Evolutionary conservation across 2,797 vertebrate species (phyloP).

Genomic region (Urophycis tenuis): DNA sequence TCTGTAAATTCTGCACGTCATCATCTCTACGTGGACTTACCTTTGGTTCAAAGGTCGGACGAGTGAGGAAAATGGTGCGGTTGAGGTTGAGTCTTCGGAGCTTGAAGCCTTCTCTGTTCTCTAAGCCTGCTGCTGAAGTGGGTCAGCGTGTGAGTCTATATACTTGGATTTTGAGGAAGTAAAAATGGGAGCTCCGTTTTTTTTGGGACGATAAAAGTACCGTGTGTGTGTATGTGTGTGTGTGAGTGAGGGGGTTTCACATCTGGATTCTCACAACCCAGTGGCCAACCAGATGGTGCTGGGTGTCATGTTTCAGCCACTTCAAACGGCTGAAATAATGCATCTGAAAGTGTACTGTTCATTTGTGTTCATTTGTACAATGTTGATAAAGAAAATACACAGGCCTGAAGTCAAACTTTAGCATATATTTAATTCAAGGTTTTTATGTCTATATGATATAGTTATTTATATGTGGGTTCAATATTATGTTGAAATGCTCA

Average conservation of each 20-base stretch:
- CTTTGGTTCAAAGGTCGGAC: conserved; percentile 26
- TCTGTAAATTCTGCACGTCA: neutral
- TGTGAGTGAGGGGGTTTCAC: conserved; percentile 35
- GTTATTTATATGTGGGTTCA: neutral
- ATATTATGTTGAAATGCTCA: no score
- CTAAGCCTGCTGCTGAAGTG: conserved; percentile 38
- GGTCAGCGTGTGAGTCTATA: conserved; percentile 51
- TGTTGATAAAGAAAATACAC: neutral
- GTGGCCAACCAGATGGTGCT: conserved; percentile 50
- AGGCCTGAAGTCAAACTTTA: neutral
- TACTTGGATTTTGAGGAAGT: conserved; percentile 66
- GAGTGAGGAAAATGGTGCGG: conserved; percentile 12
- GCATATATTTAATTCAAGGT: neutral
- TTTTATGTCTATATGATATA: neutral
- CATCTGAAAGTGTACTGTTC: neutral
- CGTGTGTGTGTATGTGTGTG: conserved; percentile 13
- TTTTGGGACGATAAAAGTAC: conserved; percentile 6
- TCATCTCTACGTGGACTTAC: conserved; percentile 29
- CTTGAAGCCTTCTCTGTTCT: conserved; percentile 4
- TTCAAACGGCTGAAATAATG: neutral
- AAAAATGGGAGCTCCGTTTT: neutral
- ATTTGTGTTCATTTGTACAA: neutral
- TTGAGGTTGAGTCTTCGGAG: conserved; percentile 4
- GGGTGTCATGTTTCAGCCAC: conserved; percentile 54
- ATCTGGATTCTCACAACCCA: conserved; percentile 57